A percentile compares a stretch with the other conserved stretches of the same genome.
Evolutionary conservation across 2,888 invertebrate genomes (phyloP).

Genomic region (Unio delphinus): DNA sequence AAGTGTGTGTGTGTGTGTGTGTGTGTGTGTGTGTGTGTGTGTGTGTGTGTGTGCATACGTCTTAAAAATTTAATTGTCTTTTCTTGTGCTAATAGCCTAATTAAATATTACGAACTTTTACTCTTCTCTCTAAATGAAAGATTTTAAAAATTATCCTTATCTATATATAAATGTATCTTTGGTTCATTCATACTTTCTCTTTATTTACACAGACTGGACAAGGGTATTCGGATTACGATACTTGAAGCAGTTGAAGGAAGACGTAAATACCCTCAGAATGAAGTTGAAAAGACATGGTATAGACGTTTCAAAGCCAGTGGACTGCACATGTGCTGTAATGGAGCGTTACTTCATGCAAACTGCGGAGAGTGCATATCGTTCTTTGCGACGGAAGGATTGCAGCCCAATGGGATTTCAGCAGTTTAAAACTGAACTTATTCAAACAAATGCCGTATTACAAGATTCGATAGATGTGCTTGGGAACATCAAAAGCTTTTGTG

Average conservation of each 20-base stretch:
- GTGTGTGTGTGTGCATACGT: no score
- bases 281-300: constrained; percentile 23
- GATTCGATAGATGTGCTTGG: constrained; percentile 47
- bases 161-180: no score
- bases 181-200: neutral
- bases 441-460: constrained; percentile 48
- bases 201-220: constrained; percentile 32
- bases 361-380: constrained; percentile 52
- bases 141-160: no score
- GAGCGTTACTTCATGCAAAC: constrained; percentile 51
- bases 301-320: constrained; percentile 26
- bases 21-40: no score
- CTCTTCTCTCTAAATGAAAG: no score
- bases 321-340: constrained; percentile 55
- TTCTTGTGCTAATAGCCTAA: no score
- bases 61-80: no score
- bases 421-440: constrained; percentile 47
- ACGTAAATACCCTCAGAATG: constrained; percentile 25
- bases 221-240: constrained; percentile 36
- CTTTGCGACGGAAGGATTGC: constrained; percentile 42
- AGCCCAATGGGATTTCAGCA: constrained; percentile 46
- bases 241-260: constrained; percentile 32
- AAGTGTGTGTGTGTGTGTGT: no score
- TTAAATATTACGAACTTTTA: no score
- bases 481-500: constrained; percentile 47